phyloP scores from a whole-genome alignment of 2,888 invertebrate species.

The Philopedon plagiatum region DNA sequence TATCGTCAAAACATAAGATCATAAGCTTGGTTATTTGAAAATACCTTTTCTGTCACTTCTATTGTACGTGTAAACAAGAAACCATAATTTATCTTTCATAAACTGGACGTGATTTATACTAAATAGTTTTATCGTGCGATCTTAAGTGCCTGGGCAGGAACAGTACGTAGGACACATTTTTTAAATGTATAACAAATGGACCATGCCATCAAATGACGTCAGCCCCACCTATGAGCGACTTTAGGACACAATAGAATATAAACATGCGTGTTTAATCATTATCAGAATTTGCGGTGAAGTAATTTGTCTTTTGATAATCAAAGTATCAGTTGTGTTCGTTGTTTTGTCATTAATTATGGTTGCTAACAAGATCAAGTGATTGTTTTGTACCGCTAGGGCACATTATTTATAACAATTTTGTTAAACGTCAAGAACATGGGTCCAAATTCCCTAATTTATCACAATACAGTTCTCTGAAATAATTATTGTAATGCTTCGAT shows the following conservation, averaged over 20 bases:
- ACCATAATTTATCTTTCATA: constrained; percentile 46
- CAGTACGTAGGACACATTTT: constrained; percentile 45
- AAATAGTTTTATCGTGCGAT: constrained; percentile 46
- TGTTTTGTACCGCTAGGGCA: too few species aligned
- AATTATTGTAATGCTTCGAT: too few species aligned
- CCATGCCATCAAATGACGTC: constrained; percentile 39
- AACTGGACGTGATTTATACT: constrained; percentile 43
- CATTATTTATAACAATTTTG: too few species aligned
- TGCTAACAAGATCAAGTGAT: too few species aligned
- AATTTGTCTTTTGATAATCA: constrained; percentile 24
- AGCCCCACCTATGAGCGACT: constrained; percentile 11
- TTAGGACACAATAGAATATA: constrained; percentile 8
- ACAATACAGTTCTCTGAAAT: too few species aligned
- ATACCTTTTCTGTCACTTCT: constrained; percentile 30
- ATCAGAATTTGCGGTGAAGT: not conserved
- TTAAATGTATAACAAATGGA: constrained; percentile 45
- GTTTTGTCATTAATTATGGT: too few species aligned
- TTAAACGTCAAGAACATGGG: too few species aligned
- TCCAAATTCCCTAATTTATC: too few species aligned
- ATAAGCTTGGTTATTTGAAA: not conserved
- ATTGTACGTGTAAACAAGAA: constrained; percentile 30
- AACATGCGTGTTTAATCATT: constrained; percentile 11
- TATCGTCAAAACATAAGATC: not conserved
- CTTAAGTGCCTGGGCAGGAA: constrained; percentile 46
- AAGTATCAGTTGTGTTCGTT: not conserved